These are phyloP conservation scores for Drosophila ercepeae DNA, from an alignment of 1,140 invertebrate species.

Conservation along the genomic window DNA sequence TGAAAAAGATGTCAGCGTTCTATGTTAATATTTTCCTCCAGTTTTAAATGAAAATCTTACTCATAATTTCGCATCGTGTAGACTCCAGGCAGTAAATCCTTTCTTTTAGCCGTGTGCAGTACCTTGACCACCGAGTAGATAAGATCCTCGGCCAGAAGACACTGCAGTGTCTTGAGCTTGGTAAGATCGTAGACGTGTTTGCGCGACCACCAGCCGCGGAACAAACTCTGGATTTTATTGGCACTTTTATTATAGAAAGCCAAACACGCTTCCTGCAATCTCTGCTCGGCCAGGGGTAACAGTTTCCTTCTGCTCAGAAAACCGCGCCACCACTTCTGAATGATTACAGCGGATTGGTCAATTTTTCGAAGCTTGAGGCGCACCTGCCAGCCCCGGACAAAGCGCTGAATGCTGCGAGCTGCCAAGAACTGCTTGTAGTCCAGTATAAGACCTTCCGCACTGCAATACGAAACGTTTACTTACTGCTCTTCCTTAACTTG, in stretches of 20 bases:
- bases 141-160: background rate
- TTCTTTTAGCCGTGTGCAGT: background rate
- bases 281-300: background rate
- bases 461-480: background rate
- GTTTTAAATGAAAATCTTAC: background rate
- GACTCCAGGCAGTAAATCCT: conserved; percentile 7
- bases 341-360: background rate
- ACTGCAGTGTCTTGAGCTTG: conserved; percentile 4
- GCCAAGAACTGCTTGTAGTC: conserved; percentile 65
- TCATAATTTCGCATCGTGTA: background rate
- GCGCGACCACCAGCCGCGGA: conserved; percentile 60
- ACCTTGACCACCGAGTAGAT: background rate
- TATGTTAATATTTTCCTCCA: background rate
- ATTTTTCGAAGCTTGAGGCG: background rate
- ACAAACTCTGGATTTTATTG: conserved; percentile 45
- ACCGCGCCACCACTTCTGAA: conserved; percentile 52
- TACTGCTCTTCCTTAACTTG: background rate
- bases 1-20: background rate
- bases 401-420: conserved; percentile 52
- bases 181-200: conserved; percentile 30
- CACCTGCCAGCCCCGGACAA: conserved; percentile 38
- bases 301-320: conserved; percentile 2
- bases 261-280: background rate
- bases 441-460: conserved; percentile 18
- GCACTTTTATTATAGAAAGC: conserved; percentile 5